Base-by-base conservation (phyloP, 2,797 vertebrate genomes). In the Galago senegalensis region DNA sequence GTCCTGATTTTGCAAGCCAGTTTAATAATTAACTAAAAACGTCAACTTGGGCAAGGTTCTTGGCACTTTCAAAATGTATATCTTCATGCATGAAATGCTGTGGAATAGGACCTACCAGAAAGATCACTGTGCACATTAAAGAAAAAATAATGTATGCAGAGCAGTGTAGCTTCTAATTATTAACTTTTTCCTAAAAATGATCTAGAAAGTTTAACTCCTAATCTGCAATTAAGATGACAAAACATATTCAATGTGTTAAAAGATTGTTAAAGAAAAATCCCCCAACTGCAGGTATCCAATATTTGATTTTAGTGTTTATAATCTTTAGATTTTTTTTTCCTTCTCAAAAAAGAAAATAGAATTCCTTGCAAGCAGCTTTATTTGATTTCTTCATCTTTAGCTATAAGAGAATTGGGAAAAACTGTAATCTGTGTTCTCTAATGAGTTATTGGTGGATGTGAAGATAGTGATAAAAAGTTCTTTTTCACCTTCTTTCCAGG, bases 311-410 rank as follows among this genome's bases (percentile, higher is more conserved):
- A 87, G 49, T 65, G 67, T 49, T 69, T 89, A 83, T 56, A 95
- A 31, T 58, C n/a, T 3, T 77, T 87, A 87, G 17, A 60, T 25
- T 65, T 31, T 63, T 43, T 43, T 37, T 60, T 43, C 3, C 53
- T 75, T 89, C 34, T 53, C 82, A 85, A 46, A 21, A 37, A 20
- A 49, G 89, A 37, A 87, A 87, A 18, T 40, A 13, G 70, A 73
- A 60, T 79, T 34, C 21, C 11, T 69, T 75, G 34, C 5, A 63
- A 63, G 12, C 31, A 6, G 14, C 17, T 91, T 95, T 40, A 75
- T 84, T 77, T 63, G 27, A 61, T 79, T 88, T 76, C 29, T 90
- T 92, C 14, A 56, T 83, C 27, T 77, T 84, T 87, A 60, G 7
- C 87, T 87, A 23, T 4, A 76, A 77, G 9, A 72, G 29, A 84